These are phyloP conservation scores for Dipodomys ordii DNA, from an alignment of 2,113 vertebrate species.

Conservation along the genomic window DNA sequence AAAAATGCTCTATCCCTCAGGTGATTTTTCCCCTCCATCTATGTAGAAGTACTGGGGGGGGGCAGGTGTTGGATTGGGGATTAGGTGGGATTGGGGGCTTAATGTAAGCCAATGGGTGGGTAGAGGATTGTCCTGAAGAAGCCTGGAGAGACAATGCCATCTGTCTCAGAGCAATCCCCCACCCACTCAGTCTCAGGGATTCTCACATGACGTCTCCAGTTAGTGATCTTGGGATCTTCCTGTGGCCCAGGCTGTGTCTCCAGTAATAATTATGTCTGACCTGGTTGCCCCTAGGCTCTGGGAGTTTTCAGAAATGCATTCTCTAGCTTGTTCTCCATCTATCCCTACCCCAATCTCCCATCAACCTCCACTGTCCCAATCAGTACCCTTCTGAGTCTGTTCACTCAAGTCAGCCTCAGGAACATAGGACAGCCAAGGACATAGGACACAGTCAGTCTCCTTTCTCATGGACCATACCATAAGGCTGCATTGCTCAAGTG, in stretches of 20 bases:
- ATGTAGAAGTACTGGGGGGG: too few species aligned
- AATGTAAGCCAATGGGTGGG: background rate
- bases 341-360: background rate
- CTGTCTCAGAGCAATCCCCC: background rate
- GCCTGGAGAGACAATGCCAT: fast-evolving
- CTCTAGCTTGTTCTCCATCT: background rate
- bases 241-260: background rate
- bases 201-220: background rate
- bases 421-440: background rate
- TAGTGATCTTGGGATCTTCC: background rate
- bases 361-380: background rate
- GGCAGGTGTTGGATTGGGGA: background rate
- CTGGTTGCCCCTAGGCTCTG: background rate
- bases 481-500: background rate
- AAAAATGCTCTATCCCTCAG: background rate
- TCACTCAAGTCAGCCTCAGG: background rate
- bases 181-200: background rate
- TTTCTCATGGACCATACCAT: too few species aligned
- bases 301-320: background rate
- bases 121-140: background rate
- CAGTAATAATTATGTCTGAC: background rate
- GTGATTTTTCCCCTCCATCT: background rate
- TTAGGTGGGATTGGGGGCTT: background rate
- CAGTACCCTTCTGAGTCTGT: background rate
- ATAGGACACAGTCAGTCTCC: background rate